Percentiles rank a stretch among this genome's conserved stretches.
Conservation (phyloP, 1,140 invertebrate genomes). For the Papilio aristodemus region DNA sequence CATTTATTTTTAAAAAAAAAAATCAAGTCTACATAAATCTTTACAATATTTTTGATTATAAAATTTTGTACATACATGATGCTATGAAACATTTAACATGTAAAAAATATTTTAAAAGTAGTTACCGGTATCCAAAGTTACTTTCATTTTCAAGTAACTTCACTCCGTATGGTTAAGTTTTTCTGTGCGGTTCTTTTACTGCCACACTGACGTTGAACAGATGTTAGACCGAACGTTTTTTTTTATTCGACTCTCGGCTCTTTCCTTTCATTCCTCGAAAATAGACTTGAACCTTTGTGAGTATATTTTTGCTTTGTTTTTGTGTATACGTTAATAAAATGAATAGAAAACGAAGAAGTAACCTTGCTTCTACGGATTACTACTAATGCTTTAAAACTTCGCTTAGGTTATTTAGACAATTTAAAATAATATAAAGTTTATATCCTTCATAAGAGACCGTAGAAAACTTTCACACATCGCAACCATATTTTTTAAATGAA, state of each 20-base stretch:
- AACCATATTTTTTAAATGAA: not conserved
- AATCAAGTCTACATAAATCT: no score
- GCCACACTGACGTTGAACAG: not conserved
- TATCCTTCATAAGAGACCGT: not conserved
- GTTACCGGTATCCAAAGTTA: not conserved
- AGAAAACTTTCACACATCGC: not conserved
- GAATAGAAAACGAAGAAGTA: not conserved
- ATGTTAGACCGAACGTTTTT: slow-evolving; percentile 17
- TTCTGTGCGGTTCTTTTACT: slow-evolving; percentile 15
- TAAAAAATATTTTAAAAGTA: not conserved
- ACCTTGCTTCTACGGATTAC: not conserved
- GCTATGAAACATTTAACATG: no score
- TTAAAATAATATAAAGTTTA: no score
- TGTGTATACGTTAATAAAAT: slow-evolving; percentile 8
- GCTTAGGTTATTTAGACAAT: no score
- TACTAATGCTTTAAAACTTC: no score
- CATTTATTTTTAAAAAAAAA: no score
- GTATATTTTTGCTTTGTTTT: not conserved
- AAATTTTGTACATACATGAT: no score
- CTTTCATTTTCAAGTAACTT: slow-evolving; percentile 14
- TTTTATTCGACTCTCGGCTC: slow-evolving; percentile 14
- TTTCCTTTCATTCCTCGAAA: slow-evolving; percentile 19
- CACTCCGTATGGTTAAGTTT: slow-evolving; percentile 11
- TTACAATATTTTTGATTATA: no score
- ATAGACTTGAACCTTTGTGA: not conserved